Base-by-base conservation (phyloP, 2,797 vertebrate genomes). In the Poecilia velifera region DNA sequence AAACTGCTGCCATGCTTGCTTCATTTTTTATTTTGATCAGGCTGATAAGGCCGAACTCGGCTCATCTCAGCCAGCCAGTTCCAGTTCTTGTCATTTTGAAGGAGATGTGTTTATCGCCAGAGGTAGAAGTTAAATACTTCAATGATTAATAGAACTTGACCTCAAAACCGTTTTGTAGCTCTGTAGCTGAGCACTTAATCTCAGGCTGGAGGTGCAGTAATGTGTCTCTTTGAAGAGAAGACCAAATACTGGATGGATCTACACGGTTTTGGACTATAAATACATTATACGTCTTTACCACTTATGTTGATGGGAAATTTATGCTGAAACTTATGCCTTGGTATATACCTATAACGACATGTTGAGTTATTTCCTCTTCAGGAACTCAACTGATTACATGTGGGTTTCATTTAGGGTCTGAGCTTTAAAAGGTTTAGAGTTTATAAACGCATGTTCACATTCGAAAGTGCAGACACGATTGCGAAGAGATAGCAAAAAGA, bases 101-200 rank as follows among this genome's bases (percentile, higher is more conserved):
- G 46, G 25, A 66, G 66, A 85, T 77, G 64, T 78, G 68, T 85
- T 83, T 73, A 81, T 86, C 72, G 76, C 59, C 64, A 75, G 75
- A 84, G 82, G 87, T 77, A 68, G 49, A 86, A 88, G 89, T 92
- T 82, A 47, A 85, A 71, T 79, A 89, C 78, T 72, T 83, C 59
- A 25, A 74, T 82, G 71, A 86, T 77, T 84, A 84, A 82, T 87
- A 79, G 79, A 84, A 79, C 78, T 81, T 87, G 82, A 89, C 90
- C 88, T 86, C 49, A 86, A 81, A 88, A 90, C 76, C 83, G 70
- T 86, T 76, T 80, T 72, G 66, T 28, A 78, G 75, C 57, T 85
- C 76, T 55, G 57, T 83, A 83, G 84, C 87, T 87, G 73, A 83
- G 82, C 72, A 74, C 80, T 84, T 82, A 82, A 87, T 82, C 74